Conservation (phyloP, 2,797 vertebrate species). For the Microcaecilia unicolor region DNA sequence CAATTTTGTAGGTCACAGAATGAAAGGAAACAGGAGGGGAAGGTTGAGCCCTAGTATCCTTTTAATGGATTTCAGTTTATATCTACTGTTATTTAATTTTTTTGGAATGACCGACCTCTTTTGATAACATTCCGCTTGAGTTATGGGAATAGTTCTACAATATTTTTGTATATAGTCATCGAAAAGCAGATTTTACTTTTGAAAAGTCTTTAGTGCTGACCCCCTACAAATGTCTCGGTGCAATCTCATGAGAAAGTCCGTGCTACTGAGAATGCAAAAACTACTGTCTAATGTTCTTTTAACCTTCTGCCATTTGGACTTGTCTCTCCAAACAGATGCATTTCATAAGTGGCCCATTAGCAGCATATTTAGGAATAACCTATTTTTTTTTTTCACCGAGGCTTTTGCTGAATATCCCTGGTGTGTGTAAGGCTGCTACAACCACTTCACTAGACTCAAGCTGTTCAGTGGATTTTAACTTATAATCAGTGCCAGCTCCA, state of each 20-base stretch:
- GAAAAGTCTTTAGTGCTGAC: constrained; percentile 19
- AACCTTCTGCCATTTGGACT: constrained; percentile 39
- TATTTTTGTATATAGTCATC: constrained; percentile 16
- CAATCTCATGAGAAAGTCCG: constrained; percentile 26
- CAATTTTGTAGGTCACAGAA: too few species aligned
- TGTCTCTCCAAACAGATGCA: constrained; percentile 42
- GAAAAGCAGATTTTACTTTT: constrained; percentile 22
- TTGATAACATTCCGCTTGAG: neutral
- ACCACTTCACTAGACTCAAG: constrained; percentile 45
- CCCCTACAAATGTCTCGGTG: constrained; percentile 23
- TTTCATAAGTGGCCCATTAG: constrained; percentile 60
- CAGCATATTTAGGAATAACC: constrained; percentile 34
- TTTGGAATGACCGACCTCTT: too few species aligned
- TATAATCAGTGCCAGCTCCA: constrained; percentile 41
- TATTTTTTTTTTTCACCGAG: constrained; percentile 15
- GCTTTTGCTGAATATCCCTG: constrained; percentile 42
- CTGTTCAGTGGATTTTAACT: constrained; percentile 45
- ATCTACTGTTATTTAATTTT: too few species aligned
- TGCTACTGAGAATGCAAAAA: constrained; percentile 21
- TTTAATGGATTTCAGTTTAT: too few species aligned
- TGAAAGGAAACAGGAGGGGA: too few species aligned
- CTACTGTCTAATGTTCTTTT: constrained; percentile 44
- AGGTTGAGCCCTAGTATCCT: too few species aligned
- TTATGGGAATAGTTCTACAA: constrained; percentile 16
- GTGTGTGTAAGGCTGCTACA: constrained; percentile 49